phyloP scores from a whole-genome alignment of 2,797 vertebrate species.

The Anomalospiza imberbis region DNA sequence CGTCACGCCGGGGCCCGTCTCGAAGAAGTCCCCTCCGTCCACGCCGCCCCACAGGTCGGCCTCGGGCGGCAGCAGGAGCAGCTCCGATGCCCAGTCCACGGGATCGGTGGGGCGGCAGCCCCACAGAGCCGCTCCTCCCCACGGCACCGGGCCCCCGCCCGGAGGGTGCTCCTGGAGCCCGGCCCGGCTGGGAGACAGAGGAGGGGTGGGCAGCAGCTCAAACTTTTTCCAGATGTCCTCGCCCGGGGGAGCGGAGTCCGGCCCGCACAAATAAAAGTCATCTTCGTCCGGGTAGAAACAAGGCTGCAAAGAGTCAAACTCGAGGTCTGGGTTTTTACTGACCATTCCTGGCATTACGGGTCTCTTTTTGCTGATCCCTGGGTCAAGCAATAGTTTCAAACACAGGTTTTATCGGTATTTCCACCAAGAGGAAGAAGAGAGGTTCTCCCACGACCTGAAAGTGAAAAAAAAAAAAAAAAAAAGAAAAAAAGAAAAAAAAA shows the following conservation, averaged over 20 bases:
- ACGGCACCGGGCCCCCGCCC: slow-evolving; percentile 56
- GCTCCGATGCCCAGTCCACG: slow-evolving; percentile 90
- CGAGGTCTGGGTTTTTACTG: slow-evolving; percentile 93
- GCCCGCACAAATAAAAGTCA: slow-evolving; percentile 96
- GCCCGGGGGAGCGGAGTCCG: slow-evolving; percentile 93
- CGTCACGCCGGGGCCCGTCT: slow-evolving; percentile 76
- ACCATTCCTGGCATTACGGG: slow-evolving; percentile 88
- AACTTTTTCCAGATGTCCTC: slow-evolving; percentile 99
- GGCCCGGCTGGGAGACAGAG: slow-evolving; percentile 89
- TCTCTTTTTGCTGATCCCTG: background rate
- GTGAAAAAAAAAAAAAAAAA: background rate
- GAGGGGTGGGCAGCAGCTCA: slow-evolving; percentile 93
- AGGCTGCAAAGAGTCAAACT: slow-evolving; percentile 97
- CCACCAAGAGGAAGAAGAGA: slow-evolving; percentile 1
- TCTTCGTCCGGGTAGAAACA: slow-evolving; percentile 98
- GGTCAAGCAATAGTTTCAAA: background rate
- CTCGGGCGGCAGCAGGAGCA: slow-evolving; percentile 88
- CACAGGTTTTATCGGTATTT: background rate
- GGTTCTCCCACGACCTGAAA: slow-evolving; percentile 40
- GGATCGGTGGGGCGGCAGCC: slow-evolving; percentile 79
- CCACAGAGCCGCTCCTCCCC: slow-evolving; percentile 67
- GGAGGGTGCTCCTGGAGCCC: slow-evolving; percentile 85
- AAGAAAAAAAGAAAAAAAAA: background rate
- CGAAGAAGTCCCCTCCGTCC: slow-evolving; percentile 82
- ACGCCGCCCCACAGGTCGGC: slow-evolving; percentile 82